Evolutionary conservation across 1,140 invertebrate species (phyloP).

Genomic region (Hestina assimilis): DNA sequence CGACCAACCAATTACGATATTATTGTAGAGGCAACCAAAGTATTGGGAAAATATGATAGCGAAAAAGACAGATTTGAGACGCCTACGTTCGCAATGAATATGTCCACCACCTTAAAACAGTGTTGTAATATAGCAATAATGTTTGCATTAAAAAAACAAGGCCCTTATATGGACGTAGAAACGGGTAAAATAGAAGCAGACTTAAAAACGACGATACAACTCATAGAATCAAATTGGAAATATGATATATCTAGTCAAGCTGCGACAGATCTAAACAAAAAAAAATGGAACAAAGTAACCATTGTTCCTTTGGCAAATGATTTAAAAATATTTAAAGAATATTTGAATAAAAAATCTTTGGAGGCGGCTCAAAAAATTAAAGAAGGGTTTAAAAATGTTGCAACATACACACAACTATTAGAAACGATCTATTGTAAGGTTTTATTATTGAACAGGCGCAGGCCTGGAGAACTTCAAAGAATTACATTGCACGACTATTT

Average conservation of each 20-base stretch:
- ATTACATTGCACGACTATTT: constrained; percentile 26
- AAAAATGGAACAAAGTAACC: constrained; percentile 51
- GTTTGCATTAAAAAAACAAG: constrained; percentile 24
- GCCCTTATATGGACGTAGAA: constrained; percentile 18
- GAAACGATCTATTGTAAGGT: not conserved
- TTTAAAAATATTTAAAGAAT: constrained; percentile 47
- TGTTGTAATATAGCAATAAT: constrained; percentile 28
- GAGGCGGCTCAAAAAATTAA: constrained; percentile 3
- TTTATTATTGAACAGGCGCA: constrained; percentile 17
- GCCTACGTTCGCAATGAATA: constrained; percentile 27
- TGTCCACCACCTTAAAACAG: constrained; percentile 25
- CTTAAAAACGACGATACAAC: constrained; percentile 41
- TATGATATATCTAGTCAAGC: constrained; percentile 48
- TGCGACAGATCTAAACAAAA: constrained; percentile 37
- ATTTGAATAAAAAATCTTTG: constrained; percentile 19
- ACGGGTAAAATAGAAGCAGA: constrained; percentile 34
- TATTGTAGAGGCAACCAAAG: constrained; percentile 30
- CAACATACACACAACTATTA: not conserved
- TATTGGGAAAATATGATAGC: constrained; percentile 26
- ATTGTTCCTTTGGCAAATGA: constrained; percentile 55
- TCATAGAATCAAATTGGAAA: constrained; percentile 45
- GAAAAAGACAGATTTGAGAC: constrained; percentile 17
- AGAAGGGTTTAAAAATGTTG: too few species aligned
- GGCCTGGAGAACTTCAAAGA: constrained; percentile 36
- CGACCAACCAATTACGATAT: constrained; percentile 33